Evolutionary conservation across 2,797 vertebrate species (phyloP), one percentile per base, ranked within the genome.

Genomic region (Scomberomorus guttatus): DNA sequence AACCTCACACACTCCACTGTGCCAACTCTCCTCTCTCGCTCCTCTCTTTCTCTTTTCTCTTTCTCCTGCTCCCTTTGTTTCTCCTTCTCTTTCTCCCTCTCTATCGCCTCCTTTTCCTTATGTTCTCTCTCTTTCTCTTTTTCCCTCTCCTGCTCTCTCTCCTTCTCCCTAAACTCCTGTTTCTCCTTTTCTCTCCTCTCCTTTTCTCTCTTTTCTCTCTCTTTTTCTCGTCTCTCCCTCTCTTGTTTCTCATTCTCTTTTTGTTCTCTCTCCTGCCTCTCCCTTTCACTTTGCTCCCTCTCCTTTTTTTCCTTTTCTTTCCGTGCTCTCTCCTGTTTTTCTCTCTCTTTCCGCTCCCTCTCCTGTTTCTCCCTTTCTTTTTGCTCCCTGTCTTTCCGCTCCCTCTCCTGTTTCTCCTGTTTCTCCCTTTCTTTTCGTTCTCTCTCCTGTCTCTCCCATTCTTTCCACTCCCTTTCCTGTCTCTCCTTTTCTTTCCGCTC

Each of bases 21-120:
- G 37, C 68, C 71, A 10, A 72, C 83, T 72, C 83, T 91, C 64
- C 83, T 87, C 70, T 85, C 85, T 60, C 58, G 90, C 69, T 93
- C 83, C 8, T 84, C 87, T 22, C 77, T 76, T 48, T 66, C 20
- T 60, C 81, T 51, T 27, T 83, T 71, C 57, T 17, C 89, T 50
- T 58, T 22, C 20, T 75, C 77, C 50, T 64, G 61, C 55, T 20
- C 29, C 52, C 44, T 72, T 51, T 24, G 72, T 70, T 62, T 79
- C 68, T 42, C 95, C 56, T 65, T 27, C 20, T 15, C 89, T 48
- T 58, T n/a, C 20, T 75, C 77, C 50, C 69, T 59, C 69, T 92
- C 92, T 20, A 91, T 89, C 8, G 82, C 27, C 22, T 67, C 34
- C 27, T 46, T 81, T 72, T 42, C 51, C 69, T 55, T 86, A 63